phyloP scores from a whole-genome alignment of 2,113 vertebrate genomes.

The Protobothrops flavoviridis region DNA sequence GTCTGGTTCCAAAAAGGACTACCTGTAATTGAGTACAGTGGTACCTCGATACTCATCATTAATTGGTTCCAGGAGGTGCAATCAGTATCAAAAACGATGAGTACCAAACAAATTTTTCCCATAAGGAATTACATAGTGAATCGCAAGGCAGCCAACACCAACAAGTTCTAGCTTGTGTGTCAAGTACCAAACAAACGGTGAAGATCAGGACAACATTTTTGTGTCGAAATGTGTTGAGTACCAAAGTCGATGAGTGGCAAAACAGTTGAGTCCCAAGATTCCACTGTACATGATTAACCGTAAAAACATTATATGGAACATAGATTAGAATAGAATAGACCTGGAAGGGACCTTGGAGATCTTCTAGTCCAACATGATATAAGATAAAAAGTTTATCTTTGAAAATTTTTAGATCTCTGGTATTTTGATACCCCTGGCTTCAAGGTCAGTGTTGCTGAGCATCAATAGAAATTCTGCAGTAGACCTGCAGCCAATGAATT shows the following conservation, averaged over 20 bases:
- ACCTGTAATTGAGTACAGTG: not conserved
- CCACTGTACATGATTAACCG: not conserved
- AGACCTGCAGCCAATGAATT: not conserved
- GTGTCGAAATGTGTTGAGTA: not conserved
- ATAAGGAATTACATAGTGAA: too few relatives aligned
- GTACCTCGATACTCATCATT: not conserved
- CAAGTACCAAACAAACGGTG: too few relatives aligned
- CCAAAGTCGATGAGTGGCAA: not conserved
- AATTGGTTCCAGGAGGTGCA: not conserved
- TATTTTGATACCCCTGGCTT: not conserved
- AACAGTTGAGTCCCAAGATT: not conserved
- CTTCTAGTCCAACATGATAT: not conserved
- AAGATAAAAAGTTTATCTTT: not conserved
- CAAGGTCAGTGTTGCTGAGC: not conserved
- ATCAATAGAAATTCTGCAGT: not conserved
- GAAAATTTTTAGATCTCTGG: not conserved
- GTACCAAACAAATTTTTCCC: not conserved
- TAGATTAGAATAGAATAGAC: too few relatives aligned
- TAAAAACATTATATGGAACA: not conserved
- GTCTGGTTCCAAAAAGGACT: not conserved
- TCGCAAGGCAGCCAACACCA: too few relatives aligned
- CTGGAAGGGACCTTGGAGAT: too few relatives aligned
- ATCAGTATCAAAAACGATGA: not conserved
- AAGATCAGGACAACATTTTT: not conserved
- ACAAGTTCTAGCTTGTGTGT: too few relatives aligned